Evolutionary conservation across 30 jellyfish, hydroid and myxozoan species (phyloP).

Genomic region (Chrysaora quinquecirrha): DNA sequence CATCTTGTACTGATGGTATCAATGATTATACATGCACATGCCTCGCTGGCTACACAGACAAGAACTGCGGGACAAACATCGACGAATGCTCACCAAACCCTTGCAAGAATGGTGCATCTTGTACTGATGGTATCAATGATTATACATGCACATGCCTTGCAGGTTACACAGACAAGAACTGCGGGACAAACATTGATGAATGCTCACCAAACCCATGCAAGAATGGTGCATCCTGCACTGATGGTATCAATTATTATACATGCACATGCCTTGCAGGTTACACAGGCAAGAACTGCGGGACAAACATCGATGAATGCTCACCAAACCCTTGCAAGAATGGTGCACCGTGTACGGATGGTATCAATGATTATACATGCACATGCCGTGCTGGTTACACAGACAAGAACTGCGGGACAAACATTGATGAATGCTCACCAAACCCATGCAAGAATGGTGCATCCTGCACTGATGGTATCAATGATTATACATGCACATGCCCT

Average conservation of each 20-base stretch:
- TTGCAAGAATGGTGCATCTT: constrained; percentile 55
- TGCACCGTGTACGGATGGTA: constrained; percentile 49
- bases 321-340: constrained; percentile 56
- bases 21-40: constrained; percentile 51
- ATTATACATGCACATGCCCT: constrained; percentile 38
- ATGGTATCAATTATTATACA: constrained; percentile 21
- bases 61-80: constrained; percentile 43
- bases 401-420: constrained; percentile 28
- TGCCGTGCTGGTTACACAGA: constrained; percentile 57
- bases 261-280: constrained; percentile 55
- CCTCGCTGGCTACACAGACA: constrained; percentile 54
- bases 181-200: constrained; percentile 60
- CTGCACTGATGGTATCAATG: constrained; percentile 55
- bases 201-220: constrained; percentile 61
- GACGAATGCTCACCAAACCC: constrained; percentile 63
- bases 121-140: constrained; percentile 45
- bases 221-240: constrained; percentile 62
- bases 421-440: constrained; percentile 43
- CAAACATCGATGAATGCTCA: constrained; percentile 45
- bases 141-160: constrained; percentile 55
- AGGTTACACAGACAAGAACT: constrained; percentile 64
- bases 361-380: constrained; percentile 41
- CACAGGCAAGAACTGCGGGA: constrained; percentile 45
- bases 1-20: constrained; percentile 56
- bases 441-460: constrained; percentile 70